These are phyloP conservation scores for Eumacrocentrus americanus DNA, from an alignment of 2,888 invertebrate genomes.

Conservation along the genomic window DNA sequence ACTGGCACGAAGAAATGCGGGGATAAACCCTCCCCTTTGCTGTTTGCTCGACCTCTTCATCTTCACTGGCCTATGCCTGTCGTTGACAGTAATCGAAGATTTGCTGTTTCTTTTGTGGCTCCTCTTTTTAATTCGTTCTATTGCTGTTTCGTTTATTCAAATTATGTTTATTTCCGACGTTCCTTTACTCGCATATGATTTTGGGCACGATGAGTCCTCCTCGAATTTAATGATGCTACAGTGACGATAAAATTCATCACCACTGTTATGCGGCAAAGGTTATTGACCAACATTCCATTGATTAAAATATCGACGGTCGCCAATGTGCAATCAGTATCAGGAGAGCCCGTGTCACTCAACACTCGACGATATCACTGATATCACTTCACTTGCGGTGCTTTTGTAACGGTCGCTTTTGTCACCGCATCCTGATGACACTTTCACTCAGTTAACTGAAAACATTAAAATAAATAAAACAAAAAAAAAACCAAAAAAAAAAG, in stretches of 20 bases:
- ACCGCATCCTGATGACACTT: constrained; percentile 26
- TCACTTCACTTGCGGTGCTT: constrained; percentile 27
- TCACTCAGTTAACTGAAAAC: constrained; percentile 9
- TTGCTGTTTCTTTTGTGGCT: too few species aligned
- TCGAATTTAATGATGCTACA: too few species aligned
- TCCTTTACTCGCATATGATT: too few species aligned
- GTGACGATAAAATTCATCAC: too few species aligned
- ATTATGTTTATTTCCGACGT: too few species aligned
- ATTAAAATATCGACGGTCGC: neutral
- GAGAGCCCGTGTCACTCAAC: neutral
- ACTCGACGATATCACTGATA: constrained; percentile 20
- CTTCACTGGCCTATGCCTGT: constrained; percentile 28
- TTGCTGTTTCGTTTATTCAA: too few species aligned
- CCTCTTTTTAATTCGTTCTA: too few species aligned
- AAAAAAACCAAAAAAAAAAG: neutral
- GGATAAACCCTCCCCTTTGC: constrained; percentile 39
- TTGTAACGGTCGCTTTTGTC: constrained; percentile 28
- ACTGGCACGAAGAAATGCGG: constrained; percentile 39
- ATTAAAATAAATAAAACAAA: too few species aligned
- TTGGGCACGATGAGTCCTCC: too few species aligned
- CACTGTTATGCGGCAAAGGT: too few species aligned
- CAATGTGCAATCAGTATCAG: neutral
- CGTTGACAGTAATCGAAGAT: constrained; percentile 29
- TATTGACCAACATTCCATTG: too few species aligned
- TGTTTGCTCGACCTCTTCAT: constrained; percentile 37